Evolutionary conservation across 2,888 invertebrate species (phyloP).

Genomic region (Portevinia maculata): DNA sequence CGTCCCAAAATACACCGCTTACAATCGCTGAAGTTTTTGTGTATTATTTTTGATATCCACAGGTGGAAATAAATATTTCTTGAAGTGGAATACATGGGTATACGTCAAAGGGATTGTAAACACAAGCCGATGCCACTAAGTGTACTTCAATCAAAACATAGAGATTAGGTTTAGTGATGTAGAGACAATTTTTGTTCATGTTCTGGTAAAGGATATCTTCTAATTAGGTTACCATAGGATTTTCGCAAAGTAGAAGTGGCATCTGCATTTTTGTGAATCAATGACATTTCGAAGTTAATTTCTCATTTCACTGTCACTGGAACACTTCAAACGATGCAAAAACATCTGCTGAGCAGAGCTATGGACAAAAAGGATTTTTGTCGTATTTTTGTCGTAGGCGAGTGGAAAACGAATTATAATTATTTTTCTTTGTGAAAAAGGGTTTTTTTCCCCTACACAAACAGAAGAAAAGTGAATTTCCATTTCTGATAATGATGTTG

Average conservation of each 20-base stretch:
- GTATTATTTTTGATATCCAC: conserved; percentile 62
- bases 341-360: conserved; percentile 57
- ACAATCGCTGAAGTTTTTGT: conserved; percentile 26
- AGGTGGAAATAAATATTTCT: conserved; percentile 62
- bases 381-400: conserved; percentile 58
- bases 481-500: conserved; percentile 52
- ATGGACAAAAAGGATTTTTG: conserved; percentile 35
- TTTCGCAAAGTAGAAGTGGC: conserved; percentile 50
- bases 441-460: conserved; percentile 47
- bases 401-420: conserved; percentile 63
- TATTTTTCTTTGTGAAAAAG: conserved; percentile 50
- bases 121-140: conserved; percentile 40
- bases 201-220: conserved; percentile 30
- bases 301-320: conserved; percentile 54
- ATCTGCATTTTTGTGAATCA: conserved; percentile 62
- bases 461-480: conserved; percentile 51
- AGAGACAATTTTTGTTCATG: conserved; percentile 8
- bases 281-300: conserved; percentile 66
- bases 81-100: conserved; percentile 12
- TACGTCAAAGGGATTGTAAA: conserved; percentile 4
- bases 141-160: conserved; percentile 65
- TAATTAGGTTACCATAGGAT: conserved; percentile 59
- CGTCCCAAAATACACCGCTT: conserved; percentile 43
- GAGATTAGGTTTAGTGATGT: conserved; percentile 9
- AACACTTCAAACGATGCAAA: conserved; percentile 36